Conservation (phyloP, 2,888 invertebrate species). For the Coelogynopora nodosa region DNA sequence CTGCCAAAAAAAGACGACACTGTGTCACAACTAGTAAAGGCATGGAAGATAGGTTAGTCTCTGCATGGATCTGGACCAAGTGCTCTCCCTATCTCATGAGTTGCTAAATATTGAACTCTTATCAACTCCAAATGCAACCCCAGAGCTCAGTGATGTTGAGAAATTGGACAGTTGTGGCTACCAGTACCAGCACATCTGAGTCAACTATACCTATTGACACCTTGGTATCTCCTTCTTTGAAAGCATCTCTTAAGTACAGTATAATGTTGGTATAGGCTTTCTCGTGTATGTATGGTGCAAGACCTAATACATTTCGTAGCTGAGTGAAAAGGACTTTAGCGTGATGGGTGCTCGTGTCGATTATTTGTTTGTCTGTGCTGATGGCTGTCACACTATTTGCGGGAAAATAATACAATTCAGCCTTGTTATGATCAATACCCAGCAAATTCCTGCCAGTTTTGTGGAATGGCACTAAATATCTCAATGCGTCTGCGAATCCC, state of each 20-base stretch:
- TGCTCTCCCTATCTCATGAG: neutral
- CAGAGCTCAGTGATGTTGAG: neutral
- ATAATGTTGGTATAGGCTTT: neutral
- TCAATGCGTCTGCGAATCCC: no score
- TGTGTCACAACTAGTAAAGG: neutral
- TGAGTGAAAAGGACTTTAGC: no score
- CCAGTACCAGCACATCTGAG: neutral
- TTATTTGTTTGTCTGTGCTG: no score
- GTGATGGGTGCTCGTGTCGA: no score
- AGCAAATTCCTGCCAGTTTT: no score
- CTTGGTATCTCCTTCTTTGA: neutral
- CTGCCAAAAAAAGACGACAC: neutral
- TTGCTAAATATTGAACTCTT: neutral
- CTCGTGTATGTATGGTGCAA: no score
- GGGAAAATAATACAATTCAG: neutral
- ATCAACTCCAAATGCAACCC: no score
- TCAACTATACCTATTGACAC: neutral
- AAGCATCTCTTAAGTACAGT: neutral
- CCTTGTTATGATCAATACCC: no score
- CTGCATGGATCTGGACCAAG: neutral
- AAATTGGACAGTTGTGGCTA: neutral
- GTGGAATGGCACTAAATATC: no score
- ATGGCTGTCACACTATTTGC: no score
- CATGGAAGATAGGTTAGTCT: neutral
- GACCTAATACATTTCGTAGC: no score